Evolutionary conservation across 2,113 vertebrate genomes (phyloP).

Genomic region (Pituophis catenifer): DNA sequence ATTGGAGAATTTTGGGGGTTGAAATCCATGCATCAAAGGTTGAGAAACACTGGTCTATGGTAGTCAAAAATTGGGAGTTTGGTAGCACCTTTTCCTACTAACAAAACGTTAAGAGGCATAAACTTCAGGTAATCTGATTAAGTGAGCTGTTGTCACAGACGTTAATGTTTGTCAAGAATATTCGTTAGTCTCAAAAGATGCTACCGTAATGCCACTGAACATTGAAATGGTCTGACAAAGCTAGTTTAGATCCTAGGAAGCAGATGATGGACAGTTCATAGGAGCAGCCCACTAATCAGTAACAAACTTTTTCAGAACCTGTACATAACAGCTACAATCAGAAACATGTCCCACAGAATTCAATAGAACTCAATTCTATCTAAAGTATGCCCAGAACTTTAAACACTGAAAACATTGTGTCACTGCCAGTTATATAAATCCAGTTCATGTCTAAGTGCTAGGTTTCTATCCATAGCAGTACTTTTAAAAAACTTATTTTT

Average conservation of each 20-base stretch:
- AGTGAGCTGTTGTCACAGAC: neutral
- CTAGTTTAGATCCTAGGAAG: neutral
- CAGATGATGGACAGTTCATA: neutral
- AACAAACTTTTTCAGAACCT: neutral
- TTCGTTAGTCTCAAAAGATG: neutral
- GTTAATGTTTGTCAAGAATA: neutral
- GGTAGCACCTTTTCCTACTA: neutral
- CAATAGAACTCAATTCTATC: neutral
- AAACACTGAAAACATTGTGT: neutral
- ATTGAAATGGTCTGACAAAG: neutral
- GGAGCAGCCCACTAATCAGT: neutral
- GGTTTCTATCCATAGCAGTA: neutral
- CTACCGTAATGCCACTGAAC: neutral
- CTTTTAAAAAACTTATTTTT: conserved; percentile 26
- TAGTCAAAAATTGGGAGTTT: neutral
- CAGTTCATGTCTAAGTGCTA: conserved; percentile 2
- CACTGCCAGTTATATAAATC: neutral
- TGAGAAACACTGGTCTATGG: neutral
- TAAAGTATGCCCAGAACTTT: neutral
- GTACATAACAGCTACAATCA: neutral
- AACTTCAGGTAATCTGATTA: neutral
- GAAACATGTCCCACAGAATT: neutral
- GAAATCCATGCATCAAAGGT: neutral
- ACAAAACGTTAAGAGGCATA: neutral
- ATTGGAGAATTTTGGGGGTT: neutral